Evolutionary conservation across 2,797 vertebrate species (phyloP), one percentile per base, ranked within the genome.

Genomic region (Sebastes trivittatus): DNA sequence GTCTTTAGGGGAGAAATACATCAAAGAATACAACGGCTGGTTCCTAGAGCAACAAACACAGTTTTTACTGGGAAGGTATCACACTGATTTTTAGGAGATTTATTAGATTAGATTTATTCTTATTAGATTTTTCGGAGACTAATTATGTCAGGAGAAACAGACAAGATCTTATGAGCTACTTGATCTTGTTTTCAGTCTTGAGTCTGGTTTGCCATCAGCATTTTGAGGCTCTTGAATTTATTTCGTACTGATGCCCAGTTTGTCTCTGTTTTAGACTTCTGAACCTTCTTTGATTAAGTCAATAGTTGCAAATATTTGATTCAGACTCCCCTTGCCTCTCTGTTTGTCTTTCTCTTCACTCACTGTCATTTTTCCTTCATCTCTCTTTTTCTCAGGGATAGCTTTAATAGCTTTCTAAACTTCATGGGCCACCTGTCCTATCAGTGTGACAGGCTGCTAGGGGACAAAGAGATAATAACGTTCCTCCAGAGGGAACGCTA

Each of bases 371-470:
- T 54, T 65, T 5, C 3, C 11, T 70, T 86, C 27, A 1, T 67
- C 16, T 85, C n/a, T 82, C n/a, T 84, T n/a, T 76, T 71, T 61
- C 76, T 60, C 70, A 96, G 92, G 78, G 27, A 80, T 5, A 80
- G 13, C 16, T 89, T 95, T 58, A 82, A 72, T 18, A 32, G 1
- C 10, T 82, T 86, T 27, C n/a, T 93, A 42, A 84, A 72, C 23
- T 87, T 95, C 38, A 86, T 92, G 75, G 80, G 82, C n/a, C 91
- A 92, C 11, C 29, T 94, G 23, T 89, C 90, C 5, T 77, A 93
- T 63, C 93, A 94, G 29, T 95, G 95, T 78, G 92, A 94, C 65
- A 71, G 81, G 46, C 85, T 93, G 16, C 62, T 93, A 49, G 88
- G 69, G 42, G 90, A 94, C 78, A 64, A 65, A 18, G 79, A 93